phyloP scores from a whole-genome alignment of 2,888 invertebrate genomes.

The Hanleya hanleyi region DNA sequence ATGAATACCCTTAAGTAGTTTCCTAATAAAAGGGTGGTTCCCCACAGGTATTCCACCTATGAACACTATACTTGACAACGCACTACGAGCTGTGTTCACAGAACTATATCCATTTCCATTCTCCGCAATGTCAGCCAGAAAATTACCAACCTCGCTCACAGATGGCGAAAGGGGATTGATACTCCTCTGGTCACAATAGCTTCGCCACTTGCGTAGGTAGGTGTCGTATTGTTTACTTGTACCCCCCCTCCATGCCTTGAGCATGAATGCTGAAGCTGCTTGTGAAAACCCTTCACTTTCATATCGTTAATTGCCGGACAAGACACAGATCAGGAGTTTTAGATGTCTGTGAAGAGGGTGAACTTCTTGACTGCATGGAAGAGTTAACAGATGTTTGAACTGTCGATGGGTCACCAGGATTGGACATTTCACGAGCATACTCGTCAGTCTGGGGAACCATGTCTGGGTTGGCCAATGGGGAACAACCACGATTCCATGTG shows the following conservation, averaged over 20 bases:
- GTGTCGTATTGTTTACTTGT: slow-evolving; percentile 34
- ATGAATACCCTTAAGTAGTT: slow-evolving; percentile 6
- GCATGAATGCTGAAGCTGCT: slow-evolving; percentile 19
- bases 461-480: slow-evolving; percentile 28
- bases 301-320: slow-evolving; percentile 4
- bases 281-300: slow-evolving; percentile 9
- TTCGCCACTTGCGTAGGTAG: slow-evolving; percentile 38
- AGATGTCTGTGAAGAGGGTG: slow-evolving; percentile 12
- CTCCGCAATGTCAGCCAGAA: slow-evolving; percentile 22
- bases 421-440: slow-evolving; percentile 7
- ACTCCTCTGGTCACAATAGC: slow-evolving; percentile 29
- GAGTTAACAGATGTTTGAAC: background rate
- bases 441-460: slow-evolving; percentile 19
- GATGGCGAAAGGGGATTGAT: slow-evolving; percentile 30
- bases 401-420: background rate
- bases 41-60: background rate
- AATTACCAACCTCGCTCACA: slow-evolving; percentile 29
- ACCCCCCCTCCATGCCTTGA: slow-evolving; percentile 32
- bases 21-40: no score
- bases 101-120: slow-evolving; percentile 29
- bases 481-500: slow-evolving; percentile 16
- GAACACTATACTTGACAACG: background rate
- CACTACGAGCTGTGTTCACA: slow-evolving; percentile 18
- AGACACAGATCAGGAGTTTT: slow-evolving; percentile 15
- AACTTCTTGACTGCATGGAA: background rate